Percentiles rank a stretch among this genome's conserved stretches.
phyloP scores from a whole-genome alignment of 2,113 vertebrate genomes.

The Aegithalos caudatus region DNA sequence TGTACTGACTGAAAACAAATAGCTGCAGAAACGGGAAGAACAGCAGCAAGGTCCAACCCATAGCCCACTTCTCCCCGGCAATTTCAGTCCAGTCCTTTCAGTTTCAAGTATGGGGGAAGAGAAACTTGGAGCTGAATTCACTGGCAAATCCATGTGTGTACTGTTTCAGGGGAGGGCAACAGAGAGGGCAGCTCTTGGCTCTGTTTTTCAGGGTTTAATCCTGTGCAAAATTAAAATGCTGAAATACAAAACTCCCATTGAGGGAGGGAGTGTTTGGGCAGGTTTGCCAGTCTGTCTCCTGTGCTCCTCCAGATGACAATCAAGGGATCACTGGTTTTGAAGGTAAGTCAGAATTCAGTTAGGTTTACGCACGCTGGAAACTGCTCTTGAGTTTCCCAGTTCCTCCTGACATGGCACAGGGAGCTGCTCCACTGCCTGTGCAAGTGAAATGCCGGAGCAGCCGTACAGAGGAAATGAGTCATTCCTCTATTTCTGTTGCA shows the following conservation, averaged over 20 bases:
- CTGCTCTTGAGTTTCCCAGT: neutral
- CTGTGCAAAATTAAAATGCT: neutral
- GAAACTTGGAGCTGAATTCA: neutral
- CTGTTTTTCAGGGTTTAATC: neutral
- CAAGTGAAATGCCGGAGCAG: neutral
- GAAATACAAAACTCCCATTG: neutral
- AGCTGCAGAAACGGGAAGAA: neutral
- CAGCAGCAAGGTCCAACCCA: neutral
- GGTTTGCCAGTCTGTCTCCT: neutral
- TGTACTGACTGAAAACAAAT: neutral
- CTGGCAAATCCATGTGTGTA: neutral
- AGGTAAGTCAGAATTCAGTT: neutral
- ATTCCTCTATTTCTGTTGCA: constrained; percentile 51
- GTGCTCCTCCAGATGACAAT: neutral
- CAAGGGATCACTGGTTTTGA: neutral
- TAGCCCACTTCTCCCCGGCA: neutral
- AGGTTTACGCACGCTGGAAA: neutral
- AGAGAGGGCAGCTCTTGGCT: neutral
- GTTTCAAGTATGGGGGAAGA: neutral
- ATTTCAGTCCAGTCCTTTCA: neutral
- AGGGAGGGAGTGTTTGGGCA: neutral
- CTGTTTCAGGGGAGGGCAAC: neutral
- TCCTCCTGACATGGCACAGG: neutral
- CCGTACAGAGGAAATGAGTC: constrained; percentile 66
- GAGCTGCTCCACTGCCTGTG: neutral